Evolutionary conservation across 1,140 invertebrate genomes (phyloP), one percentile per base, ranked within the genome.

Genomic region (Drosophila neocordata): DNA sequence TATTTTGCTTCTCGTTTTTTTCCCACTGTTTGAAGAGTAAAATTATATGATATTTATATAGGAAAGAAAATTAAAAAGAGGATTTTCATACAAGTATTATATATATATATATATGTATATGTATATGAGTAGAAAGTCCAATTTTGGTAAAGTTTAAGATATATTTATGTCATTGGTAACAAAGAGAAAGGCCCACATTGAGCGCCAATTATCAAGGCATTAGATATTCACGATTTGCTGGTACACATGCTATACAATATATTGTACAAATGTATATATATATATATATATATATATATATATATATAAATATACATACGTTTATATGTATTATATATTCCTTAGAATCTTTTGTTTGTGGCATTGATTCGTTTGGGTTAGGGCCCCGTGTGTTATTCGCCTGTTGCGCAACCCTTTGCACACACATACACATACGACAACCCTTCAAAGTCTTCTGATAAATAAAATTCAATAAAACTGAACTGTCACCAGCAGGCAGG

Each of bases 401-500:
- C 71, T 81, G 60, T 85, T 85, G 78, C 74, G 52, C 44, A 82
- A 82, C 67, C 71, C 74, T 66, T 78, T 48, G 41, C 15, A 44
- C 15, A 18, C 41, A 48, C 41, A 48, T 12, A 35, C 34, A 35
- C 44, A 48, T n/a, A 48, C 41, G 41, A 37, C 35, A 59, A 59
- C 31, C 65, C 59, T 65, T 35, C 15, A 24, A 20, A 38, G 12
- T 71, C 41, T 48, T 71, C 65, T 67, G 69, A 70, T 58, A 72
- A 71, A 73, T 79, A 69, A 83, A 68, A 88, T 83, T 75, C 71
- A 79, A 87, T 87, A 87, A 87, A 88, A 82, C 83, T 53, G 34
- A 88, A 88, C 83, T 87, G 82, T 88, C 82, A 87, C 67, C 65
- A 61, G 64, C 82, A 87, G 81, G 27, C 34, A 35, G 15, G 55